Evolutionary conservation across 1,140 invertebrate species (phyloP).

Genomic region (Tenebrio molitor): DNA sequence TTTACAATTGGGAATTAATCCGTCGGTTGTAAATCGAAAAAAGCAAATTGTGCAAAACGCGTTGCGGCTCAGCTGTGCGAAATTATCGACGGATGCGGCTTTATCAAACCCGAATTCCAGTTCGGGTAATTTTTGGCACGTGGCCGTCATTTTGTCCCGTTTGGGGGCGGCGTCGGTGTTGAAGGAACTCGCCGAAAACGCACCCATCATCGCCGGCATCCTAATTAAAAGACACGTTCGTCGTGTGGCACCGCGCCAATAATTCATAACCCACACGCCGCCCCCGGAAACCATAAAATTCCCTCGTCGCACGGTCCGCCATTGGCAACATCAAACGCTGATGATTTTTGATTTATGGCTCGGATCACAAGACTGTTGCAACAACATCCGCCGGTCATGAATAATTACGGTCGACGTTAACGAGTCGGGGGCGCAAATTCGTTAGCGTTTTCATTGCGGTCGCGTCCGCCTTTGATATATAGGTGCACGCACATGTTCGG

Average conservation of each 20-base stretch:
- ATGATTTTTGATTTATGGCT: slow-evolving; percentile 21
- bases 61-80: too few relatives aligned
- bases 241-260: slow-evolving; percentile 13
- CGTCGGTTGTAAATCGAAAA: too few relatives aligned
- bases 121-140: too few relatives aligned
- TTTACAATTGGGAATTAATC: too few relatives aligned
- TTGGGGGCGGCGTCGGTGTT: too few relatives aligned
- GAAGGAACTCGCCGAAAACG: too few relatives aligned
- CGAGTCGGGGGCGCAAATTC: neutral
- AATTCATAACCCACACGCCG: slow-evolving; percentile 18
- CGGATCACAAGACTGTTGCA: slow-evolving; percentile 8
- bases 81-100: too few relatives aligned
- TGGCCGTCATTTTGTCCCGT: too few relatives aligned
- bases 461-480: neutral
- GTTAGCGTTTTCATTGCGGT: neutral
- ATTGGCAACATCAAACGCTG: slow-evolving; percentile 20
- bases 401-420: slow-evolving; percentile 28
- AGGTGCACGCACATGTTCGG: neutral
- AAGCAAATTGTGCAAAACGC: too few relatives aligned
- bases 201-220: neutral
- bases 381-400: slow-evolving; percentile 25
- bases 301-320: slow-evolving; percentile 4
- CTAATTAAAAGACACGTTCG: slow-evolving; percentile 29
- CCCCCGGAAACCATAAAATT: slow-evolving; percentile 19
- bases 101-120: too few relatives aligned